Conservation (phyloP, 1,140 invertebrate species). For the Scylla paramamosain region DNA sequence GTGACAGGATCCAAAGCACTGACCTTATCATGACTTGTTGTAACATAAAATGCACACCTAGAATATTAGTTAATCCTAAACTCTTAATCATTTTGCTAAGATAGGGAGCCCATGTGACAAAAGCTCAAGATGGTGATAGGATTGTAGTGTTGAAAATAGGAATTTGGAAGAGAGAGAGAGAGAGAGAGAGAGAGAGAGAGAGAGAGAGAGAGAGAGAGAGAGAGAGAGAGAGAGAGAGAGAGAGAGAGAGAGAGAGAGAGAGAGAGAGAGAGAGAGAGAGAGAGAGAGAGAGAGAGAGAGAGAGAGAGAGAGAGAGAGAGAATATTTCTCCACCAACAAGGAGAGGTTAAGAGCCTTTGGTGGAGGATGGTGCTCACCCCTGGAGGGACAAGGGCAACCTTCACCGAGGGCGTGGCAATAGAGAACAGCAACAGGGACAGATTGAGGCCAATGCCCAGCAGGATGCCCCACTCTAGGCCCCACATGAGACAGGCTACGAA, state of each 20-base stretch:
- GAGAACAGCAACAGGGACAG: constrained; percentile 92
- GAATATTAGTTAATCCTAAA: no score
- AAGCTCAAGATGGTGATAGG: no score
- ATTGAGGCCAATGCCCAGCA: constrained; percentile 92
- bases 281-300: no score
- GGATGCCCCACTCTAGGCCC: constrained; percentile 93
- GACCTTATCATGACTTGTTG: no score
- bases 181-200: not conserved
- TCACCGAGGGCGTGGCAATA: constrained; percentile 91
- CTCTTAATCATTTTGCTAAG: no score
- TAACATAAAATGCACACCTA: no score
- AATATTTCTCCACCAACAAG: no score
- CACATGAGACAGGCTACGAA: constrained; percentile 90
- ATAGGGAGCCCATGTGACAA: no score
- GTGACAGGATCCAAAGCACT: no score
- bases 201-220: not conserved
- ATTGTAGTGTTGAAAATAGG: not conserved
- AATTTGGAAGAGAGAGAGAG: not conserved
- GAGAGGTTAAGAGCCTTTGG: no score
- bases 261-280: not conserved
- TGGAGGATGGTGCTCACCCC: constrained; percentile 33
- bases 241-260: not conserved
- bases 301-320: no score
- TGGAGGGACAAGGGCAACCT: constrained; percentile 79
- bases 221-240: not conserved